Base-by-base conservation (phyloP, 2,113 vertebrate genomes). In the Pedetes capensis region DNA sequence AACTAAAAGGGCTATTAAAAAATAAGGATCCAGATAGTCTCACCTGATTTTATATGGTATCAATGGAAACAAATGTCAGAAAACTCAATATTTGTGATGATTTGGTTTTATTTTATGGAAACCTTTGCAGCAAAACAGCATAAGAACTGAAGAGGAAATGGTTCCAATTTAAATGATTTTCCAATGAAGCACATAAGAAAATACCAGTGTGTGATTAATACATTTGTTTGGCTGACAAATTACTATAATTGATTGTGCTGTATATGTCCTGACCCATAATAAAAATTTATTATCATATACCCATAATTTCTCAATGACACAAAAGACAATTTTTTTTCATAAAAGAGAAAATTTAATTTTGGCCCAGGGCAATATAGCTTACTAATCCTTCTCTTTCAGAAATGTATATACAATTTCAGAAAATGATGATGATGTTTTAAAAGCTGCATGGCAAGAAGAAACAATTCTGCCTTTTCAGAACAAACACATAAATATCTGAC, bases 311-410 rank as follows among this genome's bases (percentile, higher is more conserved):
- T 83, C 8, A 8, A 80, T 20, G 47, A 51, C 20, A 75, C 16
- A 88, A 85, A 84, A 81, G 13, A 79, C 83, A 39, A 32, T 42
- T 86, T 66, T 89, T 89, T 95, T 69, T 74, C 29, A 71, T 17
- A 16, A 88, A 87, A 85, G 25, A 51, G 5, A n/a, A 85, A 80
- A 89, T 82, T 94, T 91, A 81, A 84, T 95, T 95, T 94, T 89
- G 34, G 32, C 61, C 49, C 25, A 81, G 53, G 37, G 37, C 3
- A 17, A 72, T 76, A 82, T 22, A 51, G 72, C 8, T 95, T 93
- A 39, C 22, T 95, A 91, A 71, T 95, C 20, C 16, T 91, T 96
- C 61, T 76, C 27, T 94, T 39, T 95, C 83, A 86, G 78, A 59
- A 94, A 84, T 81, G 79, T 75, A 91, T 39, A 63, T 59, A 75